Evolutionary conservation across 2,888 invertebrate genomes (phyloP).

Genomic region (Lasius platythorax): DNA sequence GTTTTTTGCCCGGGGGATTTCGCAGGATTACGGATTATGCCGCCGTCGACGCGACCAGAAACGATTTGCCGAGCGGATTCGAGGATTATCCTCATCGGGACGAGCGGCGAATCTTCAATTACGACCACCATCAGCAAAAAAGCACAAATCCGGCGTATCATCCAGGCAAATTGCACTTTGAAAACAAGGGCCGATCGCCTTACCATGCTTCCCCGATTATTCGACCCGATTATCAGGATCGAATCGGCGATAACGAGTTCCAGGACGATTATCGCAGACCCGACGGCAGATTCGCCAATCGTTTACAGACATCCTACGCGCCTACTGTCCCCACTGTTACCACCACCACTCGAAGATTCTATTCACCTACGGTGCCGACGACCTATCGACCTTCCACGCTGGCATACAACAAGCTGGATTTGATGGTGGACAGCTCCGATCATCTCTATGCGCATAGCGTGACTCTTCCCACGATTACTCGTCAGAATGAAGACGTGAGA

Average conservation of each 20-base stretch:
- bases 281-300: constrained; percentile 69
- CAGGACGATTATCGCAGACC: constrained; percentile 28
- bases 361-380: constrained; percentile 82
- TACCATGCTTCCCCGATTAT: constrained; percentile 76
- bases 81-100: constrained; percentile 61
- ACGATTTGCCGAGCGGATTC: constrained; percentile 75
- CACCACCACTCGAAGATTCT: constrained; percentile 80
- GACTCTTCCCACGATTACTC: constrained; percentile 59
- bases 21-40: constrained; percentile 53
- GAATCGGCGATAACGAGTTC: constrained; percentile 17
- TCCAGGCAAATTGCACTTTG: constrained; percentile 67
- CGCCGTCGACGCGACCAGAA: constrained; percentile 50
- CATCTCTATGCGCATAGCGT: constrained; percentile 76
- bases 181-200: constrained; percentile 57
- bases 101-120: constrained; percentile 63
- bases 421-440: constrained; percentile 78
- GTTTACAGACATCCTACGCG: constrained; percentile 80
- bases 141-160: constrained; percentile 56
- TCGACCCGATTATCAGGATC: constrained; percentile 38
- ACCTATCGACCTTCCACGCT: constrained; percentile 77
- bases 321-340: constrained; percentile 83
- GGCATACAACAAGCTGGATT: constrained; percentile 77
- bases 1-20: constrained; percentile 21
- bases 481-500: background rate
- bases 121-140: constrained; percentile 63